phyloP scores from a whole-genome alignment of 2,113 vertebrate species.

The Corydoras maculifer region DNA sequence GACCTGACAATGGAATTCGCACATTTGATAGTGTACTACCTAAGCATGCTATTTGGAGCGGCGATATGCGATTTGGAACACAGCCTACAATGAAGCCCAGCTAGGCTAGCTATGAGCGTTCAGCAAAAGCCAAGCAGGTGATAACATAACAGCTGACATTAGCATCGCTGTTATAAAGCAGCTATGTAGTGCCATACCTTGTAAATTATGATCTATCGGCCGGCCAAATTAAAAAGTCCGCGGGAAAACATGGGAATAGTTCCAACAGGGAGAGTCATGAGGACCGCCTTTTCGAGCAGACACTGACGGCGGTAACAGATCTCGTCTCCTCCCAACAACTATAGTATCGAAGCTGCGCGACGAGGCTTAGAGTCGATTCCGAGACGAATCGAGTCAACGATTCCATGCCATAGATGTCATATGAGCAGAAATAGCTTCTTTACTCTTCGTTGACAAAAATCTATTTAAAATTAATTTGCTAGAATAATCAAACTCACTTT shows the following conservation, averaged over 20 bases:
- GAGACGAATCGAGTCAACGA: neutral
- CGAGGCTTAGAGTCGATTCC: neutral
- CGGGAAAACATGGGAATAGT: conserved; percentile 2
- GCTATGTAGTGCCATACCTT: conserved; percentile 20
- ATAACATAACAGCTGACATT: conserved; percentile 1
- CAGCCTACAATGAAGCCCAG: neutral
- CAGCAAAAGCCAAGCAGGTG: neutral
- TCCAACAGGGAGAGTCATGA: conserved; percentile 28
- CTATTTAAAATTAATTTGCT: no score
- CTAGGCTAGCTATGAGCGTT: neutral
- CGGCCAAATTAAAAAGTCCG: conserved; percentile 7
- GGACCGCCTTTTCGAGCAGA: conserved; percentile 20
- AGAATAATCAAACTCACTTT: no score
- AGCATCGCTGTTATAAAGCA: neutral
- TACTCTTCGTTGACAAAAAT: no score
- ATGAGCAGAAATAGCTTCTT: no score
- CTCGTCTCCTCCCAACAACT: conserved; percentile 21
- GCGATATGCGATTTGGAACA: neutral
- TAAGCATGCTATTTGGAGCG: neutral
- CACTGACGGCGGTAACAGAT: neutral
- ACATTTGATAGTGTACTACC: neutral
- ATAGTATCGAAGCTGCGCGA: neutral
- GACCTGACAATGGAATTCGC: neutral
- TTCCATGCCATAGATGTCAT: neutral
- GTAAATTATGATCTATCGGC: neutral